Evolutionary conservation across 2,113 vertebrate genomes (phyloP), one percentile per base, ranked within the genome.

Genomic region (Centropristis striata): DNA sequence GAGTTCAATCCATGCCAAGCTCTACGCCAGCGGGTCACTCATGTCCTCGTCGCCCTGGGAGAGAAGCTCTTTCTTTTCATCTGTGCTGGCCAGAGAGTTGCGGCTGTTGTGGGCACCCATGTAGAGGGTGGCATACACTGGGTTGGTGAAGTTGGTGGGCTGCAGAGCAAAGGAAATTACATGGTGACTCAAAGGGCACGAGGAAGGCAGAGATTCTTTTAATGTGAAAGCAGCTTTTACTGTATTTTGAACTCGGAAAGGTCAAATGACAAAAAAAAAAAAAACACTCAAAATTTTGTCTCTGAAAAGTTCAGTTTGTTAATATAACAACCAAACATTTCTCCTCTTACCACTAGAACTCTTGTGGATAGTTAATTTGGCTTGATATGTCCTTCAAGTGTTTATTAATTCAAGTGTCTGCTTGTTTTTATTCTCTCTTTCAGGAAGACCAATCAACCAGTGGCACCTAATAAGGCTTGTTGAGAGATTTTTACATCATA

Each of bases 71-170:
- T 97, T 95, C 93, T 98, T 99, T 91, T 99, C 98, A 1, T 99
- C 98, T 0, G 97, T 99, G 95, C 98, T 99, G 92, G 97, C 97
- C 94, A 99, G 95, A 44, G 97, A 99, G 94, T 97, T 97, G 87
- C 97, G 96, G 94, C 98, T 98, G 94, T 96, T 97, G 73, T 98
- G 97, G 78, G 97, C 97, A 0, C 97, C 97, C 98, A 99, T 98
- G 95, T 99, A 99, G n/a, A 98, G 95, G 0, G 98, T 98, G 94
- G 98, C 98, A 0, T 99, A 99, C 75, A 98, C 98, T 0, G 98
- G 98, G 92, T 98, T 99, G 89, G 98, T 99, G 95, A 99, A 99
- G 94, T 99, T 99, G 88, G 98, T 98, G 75, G 98, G 98, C 98
- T 99, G 95, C 0, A 36, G 58, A 51, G 81, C 53, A 13, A 55